Evolutionary conservation across 2,797 vertebrate genomes (phyloP).

Genomic region (Intellagama lesueurii): DNA sequence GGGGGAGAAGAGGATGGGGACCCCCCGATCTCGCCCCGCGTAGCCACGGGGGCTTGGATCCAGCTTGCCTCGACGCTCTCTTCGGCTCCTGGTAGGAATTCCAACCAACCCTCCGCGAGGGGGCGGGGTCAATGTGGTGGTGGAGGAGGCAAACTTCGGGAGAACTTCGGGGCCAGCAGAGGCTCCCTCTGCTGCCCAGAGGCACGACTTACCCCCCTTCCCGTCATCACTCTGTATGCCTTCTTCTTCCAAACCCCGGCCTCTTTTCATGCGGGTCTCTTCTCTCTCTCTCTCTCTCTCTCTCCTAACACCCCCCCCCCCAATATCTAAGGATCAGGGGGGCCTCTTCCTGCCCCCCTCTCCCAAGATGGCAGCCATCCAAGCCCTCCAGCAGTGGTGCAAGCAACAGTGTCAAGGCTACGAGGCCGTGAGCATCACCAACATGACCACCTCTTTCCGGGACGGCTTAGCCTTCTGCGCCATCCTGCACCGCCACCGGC

Average conservation of each 20-base stretch:
- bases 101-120: too few relatives aligned
- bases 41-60: not conserved
- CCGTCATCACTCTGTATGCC: too few relatives aligned
- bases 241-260: too few relatives aligned
- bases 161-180: too few relatives aligned
- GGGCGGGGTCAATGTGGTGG: too few relatives aligned
- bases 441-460: constrained; percentile 97
- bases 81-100: not conserved
- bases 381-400: constrained; percentile 94
- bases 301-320: not conserved
- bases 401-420: constrained; percentile 91
- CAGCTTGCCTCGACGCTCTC: too few relatives aligned
- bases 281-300: not conserved
- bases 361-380: constrained; percentile 89
- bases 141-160: not conserved
- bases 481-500: constrained; percentile 93
- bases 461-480: constrained; percentile 96
- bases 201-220: too few relatives aligned
- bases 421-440: constrained; percentile 88
- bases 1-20: not conserved
- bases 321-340: not conserved
- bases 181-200: not conserved
- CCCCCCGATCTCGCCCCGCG: too few relatives aligned
- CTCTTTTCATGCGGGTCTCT: too few relatives aligned
- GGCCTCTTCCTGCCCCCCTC: not conserved